Evolutionary conservation across 2,797 vertebrate genomes (phyloP).

Genomic region (Cossypha niveicapilla): DNA sequence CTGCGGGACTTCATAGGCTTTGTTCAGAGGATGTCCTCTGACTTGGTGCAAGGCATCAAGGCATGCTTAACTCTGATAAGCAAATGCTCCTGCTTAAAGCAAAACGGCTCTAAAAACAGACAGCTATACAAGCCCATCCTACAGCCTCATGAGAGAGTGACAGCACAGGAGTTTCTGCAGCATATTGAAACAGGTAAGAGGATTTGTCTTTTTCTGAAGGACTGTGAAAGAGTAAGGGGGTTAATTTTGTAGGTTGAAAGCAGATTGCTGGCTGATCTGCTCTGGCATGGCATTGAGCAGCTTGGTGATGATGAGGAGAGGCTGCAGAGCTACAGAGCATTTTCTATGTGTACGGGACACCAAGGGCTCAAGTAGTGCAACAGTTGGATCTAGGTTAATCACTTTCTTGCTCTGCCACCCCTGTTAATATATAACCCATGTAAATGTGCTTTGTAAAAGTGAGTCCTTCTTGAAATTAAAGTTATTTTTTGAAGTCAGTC

Average conservation of each 20-base stretch:
- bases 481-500: not conserved
- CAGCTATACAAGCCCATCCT: slow-evolving; percentile 64
- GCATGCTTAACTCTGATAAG: slow-evolving; percentile 61
- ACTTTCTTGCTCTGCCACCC: not conserved
- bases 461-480: not conserved
- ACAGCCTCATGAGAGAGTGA: slow-evolving; percentile 60
- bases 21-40: slow-evolving; percentile 48
- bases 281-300: not conserved
- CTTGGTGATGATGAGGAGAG: not conserved
- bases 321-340: not conserved
- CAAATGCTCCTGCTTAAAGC: slow-evolving; percentile 70
- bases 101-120: slow-evolving; percentile 14
- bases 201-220: not conserved
- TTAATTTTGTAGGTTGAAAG: not conserved
- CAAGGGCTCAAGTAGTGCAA: not conserved
- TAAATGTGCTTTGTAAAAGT: not conserved
- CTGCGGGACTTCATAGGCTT: slow-evolving; percentile 54
- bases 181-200: slow-evolving; percentile 70
- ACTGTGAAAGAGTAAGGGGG: not conserved
- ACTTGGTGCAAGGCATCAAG: slow-evolving; percentile 60
- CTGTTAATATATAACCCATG: not conserved
- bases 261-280: not conserved
- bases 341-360: not conserved
- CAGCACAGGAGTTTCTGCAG: slow-evolving; percentile 63
- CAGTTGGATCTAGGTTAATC: not conserved